Conservation (phyloP, 2,797 vertebrate species). For the Ataeniobius toweri region DNA sequence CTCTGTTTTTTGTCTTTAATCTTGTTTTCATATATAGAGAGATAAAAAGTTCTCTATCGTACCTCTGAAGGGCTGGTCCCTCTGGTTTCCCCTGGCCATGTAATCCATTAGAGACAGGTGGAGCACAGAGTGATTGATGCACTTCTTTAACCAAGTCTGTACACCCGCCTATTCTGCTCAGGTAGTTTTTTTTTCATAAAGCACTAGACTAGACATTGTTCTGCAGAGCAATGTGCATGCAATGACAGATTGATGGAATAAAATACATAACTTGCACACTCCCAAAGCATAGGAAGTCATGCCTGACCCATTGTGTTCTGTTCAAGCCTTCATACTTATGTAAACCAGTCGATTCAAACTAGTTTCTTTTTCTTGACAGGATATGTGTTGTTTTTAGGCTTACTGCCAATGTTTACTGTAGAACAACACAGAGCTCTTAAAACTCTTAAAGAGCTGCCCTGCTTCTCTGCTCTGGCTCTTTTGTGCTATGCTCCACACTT, state of each 20-base stretch:
- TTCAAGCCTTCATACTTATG: constrained; percentile 43
- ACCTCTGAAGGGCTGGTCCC: constrained; percentile 20
- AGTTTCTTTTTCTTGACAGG: constrained; percentile 43
- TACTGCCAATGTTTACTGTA: constrained; percentile 50
- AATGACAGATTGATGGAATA: constrained; percentile 52
- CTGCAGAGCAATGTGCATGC: constrained; percentile 38
- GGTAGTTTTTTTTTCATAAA: constrained; percentile 36
- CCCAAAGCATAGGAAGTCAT: constrained; percentile 27
- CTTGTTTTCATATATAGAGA: background rate
- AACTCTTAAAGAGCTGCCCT: constrained; percentile 41
- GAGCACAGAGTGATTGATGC: constrained; percentile 57
- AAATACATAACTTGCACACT: constrained; percentile 22
- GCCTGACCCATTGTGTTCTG: constrained; percentile 27
- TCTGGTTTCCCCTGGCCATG: constrained; percentile 27
- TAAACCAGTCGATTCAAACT: constrained; percentile 41
- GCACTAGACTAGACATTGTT: constrained; percentile 48
- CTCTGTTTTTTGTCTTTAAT: background rate
- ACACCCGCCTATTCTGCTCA: constrained; percentile 48
- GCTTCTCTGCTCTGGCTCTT: constrained; percentile 36
- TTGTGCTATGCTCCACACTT: constrained; percentile 27
- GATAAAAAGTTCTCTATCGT: constrained; percentile 10
- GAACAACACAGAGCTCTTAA: constrained; percentile 55
- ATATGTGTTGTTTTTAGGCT: constrained; percentile 48
- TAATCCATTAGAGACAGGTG: constrained; percentile 45
- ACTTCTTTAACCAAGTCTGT: constrained; percentile 40